A percentile compares a stretch with the other conserved stretches of the same genome.
These are phyloP conservation scores for Geothlypis trichas DNA, from an alignment of 2,113 vertebrate species.

Conservation along the genomic window DNA sequence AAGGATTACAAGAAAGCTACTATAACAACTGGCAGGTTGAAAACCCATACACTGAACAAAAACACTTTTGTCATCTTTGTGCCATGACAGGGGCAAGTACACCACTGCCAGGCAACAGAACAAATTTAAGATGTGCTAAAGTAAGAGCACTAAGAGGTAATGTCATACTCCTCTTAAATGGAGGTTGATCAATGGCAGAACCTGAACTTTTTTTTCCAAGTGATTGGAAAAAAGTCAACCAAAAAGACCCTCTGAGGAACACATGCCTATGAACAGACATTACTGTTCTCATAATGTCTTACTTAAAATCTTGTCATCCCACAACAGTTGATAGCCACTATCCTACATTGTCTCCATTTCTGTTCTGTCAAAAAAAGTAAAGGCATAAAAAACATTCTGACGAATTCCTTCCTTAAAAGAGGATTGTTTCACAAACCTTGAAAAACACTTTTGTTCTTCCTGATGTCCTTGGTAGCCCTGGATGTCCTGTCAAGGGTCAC, in stretches of 20 bases:
- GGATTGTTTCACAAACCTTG: background rate
- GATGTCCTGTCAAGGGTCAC: background rate
- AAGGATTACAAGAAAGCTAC: background rate
- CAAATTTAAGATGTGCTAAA: background rate
- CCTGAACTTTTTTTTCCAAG: too few species aligned
- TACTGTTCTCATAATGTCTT: background rate
- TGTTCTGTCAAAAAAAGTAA: background rate
- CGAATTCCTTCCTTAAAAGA: background rate
- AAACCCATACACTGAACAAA: background rate
- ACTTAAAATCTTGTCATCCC: background rate
- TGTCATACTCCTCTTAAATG: accelerated
- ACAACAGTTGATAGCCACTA: background rate
- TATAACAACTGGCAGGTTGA: background rate
- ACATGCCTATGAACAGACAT: background rate
- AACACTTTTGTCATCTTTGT: background rate
- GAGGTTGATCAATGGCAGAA: background rate
- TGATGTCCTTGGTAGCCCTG: background rate
- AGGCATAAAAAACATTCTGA: background rate
- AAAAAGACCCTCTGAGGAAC: background rate
- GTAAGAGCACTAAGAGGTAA: background rate
- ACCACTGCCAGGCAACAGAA: background rate
- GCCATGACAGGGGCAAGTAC: background rate
- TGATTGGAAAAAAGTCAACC: background rate
- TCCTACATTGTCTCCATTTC: background rate
- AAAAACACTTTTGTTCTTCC: background rate